These are phyloP conservation scores for Myopa testacea DNA, from an alignment of 2,888 invertebrate species.

Conservation along the genomic window DNA sequence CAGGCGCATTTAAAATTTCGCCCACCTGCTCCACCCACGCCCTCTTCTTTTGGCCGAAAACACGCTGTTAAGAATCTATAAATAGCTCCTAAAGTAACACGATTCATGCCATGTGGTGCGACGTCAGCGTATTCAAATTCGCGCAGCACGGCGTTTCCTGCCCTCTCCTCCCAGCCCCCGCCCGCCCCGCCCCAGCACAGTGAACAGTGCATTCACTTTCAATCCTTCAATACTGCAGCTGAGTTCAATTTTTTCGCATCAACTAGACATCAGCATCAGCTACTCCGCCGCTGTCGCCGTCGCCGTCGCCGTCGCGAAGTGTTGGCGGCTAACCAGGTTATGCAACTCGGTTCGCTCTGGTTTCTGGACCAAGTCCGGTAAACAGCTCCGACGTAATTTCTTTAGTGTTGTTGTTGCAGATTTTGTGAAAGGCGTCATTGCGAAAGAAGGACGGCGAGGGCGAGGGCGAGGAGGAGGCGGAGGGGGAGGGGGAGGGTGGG, in stretches of 20 bases:
- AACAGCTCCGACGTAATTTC: constrained; percentile 6
- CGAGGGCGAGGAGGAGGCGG: neutral
- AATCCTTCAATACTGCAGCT: constrained; percentile 10
- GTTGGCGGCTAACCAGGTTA: constrained; percentile 25
- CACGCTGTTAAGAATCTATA: neutral
- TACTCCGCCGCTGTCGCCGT: neutral
- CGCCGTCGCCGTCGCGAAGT: neutral
- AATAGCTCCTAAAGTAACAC: neutral
- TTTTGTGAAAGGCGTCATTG: constrained; percentile 24
- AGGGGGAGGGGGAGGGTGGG: neutral
- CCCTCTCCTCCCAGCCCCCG: neutral
- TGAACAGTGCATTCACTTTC: constrained; percentile 5
- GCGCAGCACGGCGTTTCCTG: neutral
- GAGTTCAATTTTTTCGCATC: neutral
- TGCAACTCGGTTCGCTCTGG: constrained; percentile 16
- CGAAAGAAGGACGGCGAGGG: no score
- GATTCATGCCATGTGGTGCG: constrained; percentile 1
- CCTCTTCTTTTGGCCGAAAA: no score
- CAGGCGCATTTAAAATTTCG: neutral
- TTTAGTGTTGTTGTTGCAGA: constrained; percentile 9
- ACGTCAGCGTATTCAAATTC: constrained; percentile 8
- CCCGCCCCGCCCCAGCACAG: neutral
- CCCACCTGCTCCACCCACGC: no score
- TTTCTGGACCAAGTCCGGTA: constrained; percentile 34
- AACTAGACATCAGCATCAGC: no score